phyloP scores from a whole-genome alignment of 2,888 invertebrate genomes.

The Nomada flava region DNA sequence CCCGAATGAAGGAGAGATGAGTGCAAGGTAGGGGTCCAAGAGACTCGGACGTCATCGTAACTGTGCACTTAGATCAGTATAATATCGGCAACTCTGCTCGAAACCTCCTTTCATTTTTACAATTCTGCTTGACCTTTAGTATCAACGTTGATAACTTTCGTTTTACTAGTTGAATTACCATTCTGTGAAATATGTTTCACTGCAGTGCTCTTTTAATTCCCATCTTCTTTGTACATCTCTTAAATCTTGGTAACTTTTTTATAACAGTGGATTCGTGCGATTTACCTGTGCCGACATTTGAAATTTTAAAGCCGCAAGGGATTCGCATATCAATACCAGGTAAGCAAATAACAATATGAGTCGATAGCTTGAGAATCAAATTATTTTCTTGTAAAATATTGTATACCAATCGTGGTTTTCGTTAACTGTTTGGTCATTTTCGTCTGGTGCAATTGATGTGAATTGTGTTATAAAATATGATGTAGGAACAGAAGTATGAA shows the following conservation, averaged over 20 bases:
- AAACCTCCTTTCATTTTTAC: not conserved
- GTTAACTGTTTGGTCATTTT: no score
- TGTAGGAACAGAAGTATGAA: no score
- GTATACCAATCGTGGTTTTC: no score
- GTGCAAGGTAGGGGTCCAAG: not conserved
- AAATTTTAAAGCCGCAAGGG: constrained; percentile 80
- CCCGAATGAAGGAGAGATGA: not conserved
- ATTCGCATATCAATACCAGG: constrained; percentile 83
- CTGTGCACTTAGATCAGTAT: not conserved
- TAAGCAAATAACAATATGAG: constrained; percentile 47
- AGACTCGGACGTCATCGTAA: not conserved
- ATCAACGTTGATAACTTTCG: not conserved
- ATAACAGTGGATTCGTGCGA: constrained; percentile 9
- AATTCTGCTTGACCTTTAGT: not conserved
- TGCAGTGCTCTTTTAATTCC: not conserved
- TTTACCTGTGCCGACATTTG: constrained; percentile 80
- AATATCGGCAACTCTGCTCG: not conserved
- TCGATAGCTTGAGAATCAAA: not conserved
- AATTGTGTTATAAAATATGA: no score
- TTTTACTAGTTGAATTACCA: not conserved
- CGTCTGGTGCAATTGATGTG: no score
- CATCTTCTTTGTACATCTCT: not conserved
- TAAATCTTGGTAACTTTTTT: not conserved
- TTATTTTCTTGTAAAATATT: no score
- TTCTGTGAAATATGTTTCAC: constrained; percentile 10